phyloP scores from a whole-genome alignment of 2,888 invertebrate genomes.

The Belgica antarctica region DNA sequence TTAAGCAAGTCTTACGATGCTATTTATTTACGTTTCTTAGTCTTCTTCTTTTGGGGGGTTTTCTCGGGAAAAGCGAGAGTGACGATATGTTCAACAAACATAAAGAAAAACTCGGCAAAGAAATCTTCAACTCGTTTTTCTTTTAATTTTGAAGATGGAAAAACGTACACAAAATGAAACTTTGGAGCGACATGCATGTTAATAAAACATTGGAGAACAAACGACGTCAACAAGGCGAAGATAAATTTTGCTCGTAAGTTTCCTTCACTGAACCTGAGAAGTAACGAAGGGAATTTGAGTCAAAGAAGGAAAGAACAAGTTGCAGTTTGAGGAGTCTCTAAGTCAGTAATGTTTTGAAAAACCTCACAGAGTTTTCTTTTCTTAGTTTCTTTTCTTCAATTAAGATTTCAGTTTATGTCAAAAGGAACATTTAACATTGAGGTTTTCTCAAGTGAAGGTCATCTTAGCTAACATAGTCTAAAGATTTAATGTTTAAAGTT shows the following conservation, averaged over 20 bases:
- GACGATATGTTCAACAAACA: neutral
- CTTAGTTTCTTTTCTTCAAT: neutral
- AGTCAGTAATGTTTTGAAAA: no score
- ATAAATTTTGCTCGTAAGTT: slow-evolving; percentile 16
- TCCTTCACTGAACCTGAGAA: neutral
- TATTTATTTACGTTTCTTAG: slow-evolving; percentile 21
- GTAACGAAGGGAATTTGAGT: neutral
- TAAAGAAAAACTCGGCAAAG: neutral
- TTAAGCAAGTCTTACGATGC: neutral
- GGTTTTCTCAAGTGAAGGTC: no score
- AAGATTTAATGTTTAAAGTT: no score
- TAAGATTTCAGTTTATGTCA: neutral
- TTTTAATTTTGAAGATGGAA: neutral
- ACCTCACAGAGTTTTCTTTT: no score
- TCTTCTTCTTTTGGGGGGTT: neutral
- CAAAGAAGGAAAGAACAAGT: slow-evolving; percentile 5
- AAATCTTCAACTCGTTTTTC: neutral
- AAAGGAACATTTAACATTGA: neutral
- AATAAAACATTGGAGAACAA: slow-evolving; percentile 18
- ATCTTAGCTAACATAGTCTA: no score
- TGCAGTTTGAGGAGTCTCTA: neutral
- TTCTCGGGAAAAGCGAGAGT: slow-evolving; percentile 6
- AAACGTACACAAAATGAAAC: neutral
- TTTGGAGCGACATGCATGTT: slow-evolving; percentile 22
- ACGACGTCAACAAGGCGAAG: slow-evolving; percentile 26